Evolutionary conservation across 2,113 vertebrate species (phyloP).

Genomic region (Terrapene triunguis): DNA sequence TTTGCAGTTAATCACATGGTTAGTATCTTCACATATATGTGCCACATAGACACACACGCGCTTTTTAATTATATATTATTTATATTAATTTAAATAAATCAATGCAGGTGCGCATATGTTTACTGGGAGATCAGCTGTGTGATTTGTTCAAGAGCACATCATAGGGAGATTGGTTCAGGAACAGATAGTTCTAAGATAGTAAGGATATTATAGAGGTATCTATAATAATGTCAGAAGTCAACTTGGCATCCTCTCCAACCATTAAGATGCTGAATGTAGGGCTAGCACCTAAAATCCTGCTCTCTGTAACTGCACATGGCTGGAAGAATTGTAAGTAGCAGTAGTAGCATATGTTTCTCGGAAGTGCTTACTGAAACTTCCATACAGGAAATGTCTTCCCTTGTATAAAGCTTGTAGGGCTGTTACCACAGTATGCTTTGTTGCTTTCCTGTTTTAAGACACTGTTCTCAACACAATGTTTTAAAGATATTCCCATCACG

Average conservation of each 20-base stretch:
- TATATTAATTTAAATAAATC: not conserved
- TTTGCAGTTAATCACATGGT: too few relatives aligned
- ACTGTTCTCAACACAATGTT: not conserved
- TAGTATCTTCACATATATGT: too few relatives aligned
- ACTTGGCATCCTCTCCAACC: not conserved
- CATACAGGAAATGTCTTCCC: not conserved
- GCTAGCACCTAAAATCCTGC: not conserved
- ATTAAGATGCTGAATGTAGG: not conserved
- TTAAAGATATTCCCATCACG: constrained; percentile 9
- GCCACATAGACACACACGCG: too few relatives aligned
- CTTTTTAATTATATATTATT: not conserved
- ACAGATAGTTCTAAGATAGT: not conserved
- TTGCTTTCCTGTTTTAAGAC: not conserved
- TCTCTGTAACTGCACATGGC: not conserved
- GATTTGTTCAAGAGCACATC: not conserved
- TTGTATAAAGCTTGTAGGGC: not conserved
- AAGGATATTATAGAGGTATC: accelerated
- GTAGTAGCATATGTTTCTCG: accelerated
- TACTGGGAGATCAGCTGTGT: not conserved
- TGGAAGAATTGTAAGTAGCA: not conserved
- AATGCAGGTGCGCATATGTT: not conserved
- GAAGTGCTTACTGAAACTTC: not conserved
- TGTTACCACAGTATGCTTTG: not conserved
- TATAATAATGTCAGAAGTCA: not conserved
- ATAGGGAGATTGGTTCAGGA: not conserved